Base-by-base conservation (phyloP, 2,113 vertebrate species). In the Callipepla squamata region DNA sequence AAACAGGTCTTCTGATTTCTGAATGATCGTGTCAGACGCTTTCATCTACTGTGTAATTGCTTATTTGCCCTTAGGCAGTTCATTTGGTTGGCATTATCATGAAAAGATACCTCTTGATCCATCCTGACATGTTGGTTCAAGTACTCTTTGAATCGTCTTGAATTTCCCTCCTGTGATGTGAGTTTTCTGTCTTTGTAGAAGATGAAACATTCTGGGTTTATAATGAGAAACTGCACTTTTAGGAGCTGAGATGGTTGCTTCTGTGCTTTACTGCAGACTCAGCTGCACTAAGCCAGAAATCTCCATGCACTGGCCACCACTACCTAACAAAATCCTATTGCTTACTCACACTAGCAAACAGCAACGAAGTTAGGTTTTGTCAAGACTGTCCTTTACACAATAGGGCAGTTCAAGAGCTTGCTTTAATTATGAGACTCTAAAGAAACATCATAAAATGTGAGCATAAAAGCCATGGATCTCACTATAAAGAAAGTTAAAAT, bases 1-100 rank as follows among this genome's bases (percentile, higher is more conserved):
- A 34, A 91, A 85, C 94, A 78, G 55, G 95, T 92, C 93, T 85
- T 95, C 75, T 87, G 19, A 81, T 93, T 93, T 93, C 83, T 87
- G 66, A 92, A 73, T 89, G 57, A 89, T 88, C 51, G 16, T 68
- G 87, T 84, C 55, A 96, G 89, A 92, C 68, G 78, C 90, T 94
- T 96, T 94, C 57, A 95, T 95, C 93, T 94, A 48, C 19, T 10
- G 57, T 65, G 5, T 74, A 94, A 87, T 91, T 91, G 34, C 32
- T 80, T 80, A 30, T 86, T 90, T 91, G 32, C 68, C 95, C 53
- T 77, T 25, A 75, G 73, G 95, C 36, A 57, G 12, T 87, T 87
- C 32, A 92, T 85, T 95, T 95, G 82, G 73, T 85, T 95, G 22
- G 18, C 44, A 90, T 95, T 83, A 90, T 75, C 87, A 95, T 83